phyloP scores from a whole-genome alignment of 2,888 invertebrate genomes.

The Amaurobius ferox region DNA sequence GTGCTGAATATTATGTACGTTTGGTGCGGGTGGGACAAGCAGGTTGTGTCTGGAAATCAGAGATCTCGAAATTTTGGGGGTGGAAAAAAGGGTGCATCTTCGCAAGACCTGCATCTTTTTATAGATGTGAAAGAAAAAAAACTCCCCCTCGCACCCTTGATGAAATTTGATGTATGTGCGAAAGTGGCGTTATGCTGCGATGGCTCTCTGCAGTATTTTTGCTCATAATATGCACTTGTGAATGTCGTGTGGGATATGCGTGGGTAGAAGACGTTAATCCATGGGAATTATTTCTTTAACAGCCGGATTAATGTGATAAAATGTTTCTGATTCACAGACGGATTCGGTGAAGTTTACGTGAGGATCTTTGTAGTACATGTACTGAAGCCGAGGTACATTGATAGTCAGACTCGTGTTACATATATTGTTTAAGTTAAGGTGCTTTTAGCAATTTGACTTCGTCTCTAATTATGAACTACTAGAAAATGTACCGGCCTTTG shows the following conservation, averaged over 20 bases:
- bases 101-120: no score
- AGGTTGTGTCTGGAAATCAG: slow-evolving; percentile 19
- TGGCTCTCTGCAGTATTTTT: background rate
- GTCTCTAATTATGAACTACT: no score
- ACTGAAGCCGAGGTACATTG: no score
- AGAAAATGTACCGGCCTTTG: no score
- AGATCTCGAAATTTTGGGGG: slow-evolving; percentile 7
- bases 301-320: no score
- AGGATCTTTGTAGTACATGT: no score
- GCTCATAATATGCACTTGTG: background rate
- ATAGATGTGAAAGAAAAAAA: background rate
- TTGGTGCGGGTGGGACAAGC: slow-evolving; percentile 14
- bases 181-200: background rate
- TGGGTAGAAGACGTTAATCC: background rate
- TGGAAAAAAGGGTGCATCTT: slow-evolving; percentile 4
- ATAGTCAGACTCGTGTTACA: no score
- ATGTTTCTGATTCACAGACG: no score
- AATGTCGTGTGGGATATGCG: background rate
- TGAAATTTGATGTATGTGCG: background rate
- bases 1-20: background rate
- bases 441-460: no score
- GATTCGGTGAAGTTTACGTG: no score
- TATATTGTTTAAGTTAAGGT: no score
- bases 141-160: background rate
- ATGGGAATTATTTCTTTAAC: no score